Conservation (phyloP, 2,888 invertebrate genomes). For the Tipula unca region DNA sequence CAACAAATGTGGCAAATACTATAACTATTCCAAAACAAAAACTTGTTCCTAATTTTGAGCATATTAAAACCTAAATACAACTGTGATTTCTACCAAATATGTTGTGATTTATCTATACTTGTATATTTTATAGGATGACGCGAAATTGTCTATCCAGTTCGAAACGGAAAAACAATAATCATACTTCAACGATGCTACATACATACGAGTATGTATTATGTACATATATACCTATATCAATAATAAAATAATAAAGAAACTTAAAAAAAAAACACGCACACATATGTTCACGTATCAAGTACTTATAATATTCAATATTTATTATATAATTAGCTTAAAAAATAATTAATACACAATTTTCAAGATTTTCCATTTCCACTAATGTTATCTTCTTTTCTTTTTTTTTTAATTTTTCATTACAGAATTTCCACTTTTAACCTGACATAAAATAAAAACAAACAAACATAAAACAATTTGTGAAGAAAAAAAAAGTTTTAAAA, state of each 20-base stretch:
- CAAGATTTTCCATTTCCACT: neutral
- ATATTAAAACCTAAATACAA: too few species aligned
- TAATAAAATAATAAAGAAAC: too few species aligned
- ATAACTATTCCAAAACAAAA: too few species aligned
- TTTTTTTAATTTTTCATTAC: neutral
- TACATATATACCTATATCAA: neutral
- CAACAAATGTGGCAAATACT: too few species aligned
- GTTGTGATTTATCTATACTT: too few species aligned
- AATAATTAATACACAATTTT: neutral
- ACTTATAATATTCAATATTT: neutral
- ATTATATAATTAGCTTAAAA: neutral
- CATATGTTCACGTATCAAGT: neutral
- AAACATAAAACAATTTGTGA: neutral
- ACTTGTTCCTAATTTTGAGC: too few species aligned
- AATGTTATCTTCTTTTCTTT: neutral
- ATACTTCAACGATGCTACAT: neutral
- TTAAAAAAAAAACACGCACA: neutral
- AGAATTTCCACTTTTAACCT: neutral
- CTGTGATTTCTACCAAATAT: neutral
- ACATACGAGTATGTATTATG: neutral
- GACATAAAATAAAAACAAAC: neutral
- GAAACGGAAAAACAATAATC: neutral
- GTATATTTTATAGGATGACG: too few species aligned
- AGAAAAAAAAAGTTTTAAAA: neutral
- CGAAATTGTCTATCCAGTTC: neutral